Evolutionary conservation across 2,113 vertebrate species (phyloP), one percentile per base, ranked within the genome.

Genomic region (Pluvianellus socialis): DNA sequence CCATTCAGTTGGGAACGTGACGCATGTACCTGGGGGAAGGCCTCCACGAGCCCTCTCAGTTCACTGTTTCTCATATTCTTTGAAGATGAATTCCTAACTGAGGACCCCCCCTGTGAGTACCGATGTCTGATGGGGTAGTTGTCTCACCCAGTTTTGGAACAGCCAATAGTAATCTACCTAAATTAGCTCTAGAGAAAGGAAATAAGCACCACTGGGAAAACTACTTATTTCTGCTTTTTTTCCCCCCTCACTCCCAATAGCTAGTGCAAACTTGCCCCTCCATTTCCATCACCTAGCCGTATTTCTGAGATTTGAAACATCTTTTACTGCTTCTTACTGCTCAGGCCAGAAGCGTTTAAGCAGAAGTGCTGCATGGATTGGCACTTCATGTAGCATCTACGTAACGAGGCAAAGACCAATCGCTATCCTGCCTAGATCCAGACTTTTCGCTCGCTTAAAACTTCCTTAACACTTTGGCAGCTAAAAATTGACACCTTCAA

Each of bases 401-500:
- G 10, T n/a, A 45, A 83, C 3, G 32, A 85, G 33, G 56, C 61
- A 62, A 76, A 93, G 79, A 91, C 86, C 71, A 74, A 71, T 79
- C n/a, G 68, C 42, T 65, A 35, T 76, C n/a, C 35, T 68, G 75
- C 55, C 23, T 22, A 20, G n/a, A 77, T 71, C 49, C 47, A 55
- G 35, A 79, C 13, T 88, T 91, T 61, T 61, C 1, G 0, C 75
- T 89, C 44, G 40, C 40, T 94, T 84, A 71, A 95, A 95, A 94
- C 38, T 91, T 85, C 65, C 75, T 79, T 87, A 76, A 66, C 50
- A 53, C 38, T 93, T 83, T 59, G 38, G 47, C 58, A 92, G 35
- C 40, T 88, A 68, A 74, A 95, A 96, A 40, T 79, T 89, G 88
- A 89, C 97, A 99, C 98, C 99, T 98, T 99, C 98, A 90, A 99